Conservation (phyloP, 2,113 vertebrate genomes). For the Phalacrocorax brasilianus region DNA sequence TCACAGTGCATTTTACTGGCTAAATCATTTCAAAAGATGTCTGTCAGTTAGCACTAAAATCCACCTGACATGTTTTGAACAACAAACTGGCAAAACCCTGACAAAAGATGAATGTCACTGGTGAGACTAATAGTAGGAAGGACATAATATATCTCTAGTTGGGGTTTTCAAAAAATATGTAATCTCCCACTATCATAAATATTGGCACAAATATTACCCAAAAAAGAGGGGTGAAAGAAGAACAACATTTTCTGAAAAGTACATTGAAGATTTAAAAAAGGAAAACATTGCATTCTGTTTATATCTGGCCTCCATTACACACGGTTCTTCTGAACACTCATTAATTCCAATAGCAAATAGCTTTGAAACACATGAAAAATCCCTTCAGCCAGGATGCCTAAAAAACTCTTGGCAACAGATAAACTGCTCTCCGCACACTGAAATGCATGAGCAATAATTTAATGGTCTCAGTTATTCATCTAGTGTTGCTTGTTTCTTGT, state of each 20-base stretch:
- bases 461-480: neutral
- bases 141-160: neutral
- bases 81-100: neutral
- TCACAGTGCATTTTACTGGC: neutral
- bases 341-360: neutral
- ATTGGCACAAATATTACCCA: neutral
- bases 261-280: neutral
- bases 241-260: neutral
- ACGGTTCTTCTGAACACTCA: neutral
- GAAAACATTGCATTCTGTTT: neutral
- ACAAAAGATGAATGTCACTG: neutral
- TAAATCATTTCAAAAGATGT: neutral
- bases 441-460: neutral
- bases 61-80: neutral
- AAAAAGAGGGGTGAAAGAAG: neutral
- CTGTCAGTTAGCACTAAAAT: neutral
- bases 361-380: neutral
- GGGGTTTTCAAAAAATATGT: neutral
- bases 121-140: neutral
- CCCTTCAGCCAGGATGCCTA: neutral
- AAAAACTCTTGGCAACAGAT: neutral
- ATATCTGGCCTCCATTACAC: neutral
- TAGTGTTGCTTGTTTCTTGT: neutral
- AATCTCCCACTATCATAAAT: neutral
- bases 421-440: neutral